phyloP scores from a whole-genome alignment of 2,888 invertebrate species.

The Clusia tigrina region DNA sequence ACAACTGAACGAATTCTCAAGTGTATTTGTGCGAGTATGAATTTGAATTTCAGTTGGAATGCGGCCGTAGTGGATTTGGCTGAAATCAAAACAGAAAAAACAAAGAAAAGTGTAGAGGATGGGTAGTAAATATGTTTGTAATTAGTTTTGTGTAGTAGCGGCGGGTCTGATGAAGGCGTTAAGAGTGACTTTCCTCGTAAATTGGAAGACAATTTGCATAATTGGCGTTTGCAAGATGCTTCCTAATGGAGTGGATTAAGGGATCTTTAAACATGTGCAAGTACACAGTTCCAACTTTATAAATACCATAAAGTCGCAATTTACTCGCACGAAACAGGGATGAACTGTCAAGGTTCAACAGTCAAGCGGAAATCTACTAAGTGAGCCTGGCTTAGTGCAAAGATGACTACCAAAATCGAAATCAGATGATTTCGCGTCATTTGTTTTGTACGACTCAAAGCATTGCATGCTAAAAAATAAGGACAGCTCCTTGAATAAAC shows the following conservation, averaged over 20 bases:
- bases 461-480: too few relatives aligned
- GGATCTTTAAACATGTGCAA: too few relatives aligned
- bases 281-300: too few relatives aligned
- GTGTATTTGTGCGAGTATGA: conserved; percentile 1
- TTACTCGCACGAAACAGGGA: too few relatives aligned
- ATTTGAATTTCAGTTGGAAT: conserved; percentile 2
- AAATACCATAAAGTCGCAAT: too few relatives aligned
- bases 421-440: too few relatives aligned
- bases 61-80: conserved; percentile 11
- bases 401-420: too few relatives aligned
- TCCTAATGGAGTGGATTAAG: neutral
- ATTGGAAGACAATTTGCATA: conserved; percentile 31
- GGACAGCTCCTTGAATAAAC: too few relatives aligned
- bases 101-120: conserved; percentile 10
- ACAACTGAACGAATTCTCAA: neutral
- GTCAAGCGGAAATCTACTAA: too few relatives aligned
- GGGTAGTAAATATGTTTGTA: conserved; percentile 39
- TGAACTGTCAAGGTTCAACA: too few relatives aligned
- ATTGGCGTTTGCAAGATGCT: conserved; percentile 28
- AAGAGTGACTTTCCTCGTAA: neutral
- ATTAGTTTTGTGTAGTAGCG: conserved; percentile 40
- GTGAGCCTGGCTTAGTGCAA: too few relatives aligned
- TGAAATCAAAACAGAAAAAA: conserved; percentile 14
- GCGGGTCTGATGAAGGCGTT: conserved; percentile 11
- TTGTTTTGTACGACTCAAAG: too few relatives aligned